These are phyloP conservation scores for Epinotia ramella DNA, from an alignment of 2,888 invertebrate genomes.

Conservation along the genomic window DNA sequence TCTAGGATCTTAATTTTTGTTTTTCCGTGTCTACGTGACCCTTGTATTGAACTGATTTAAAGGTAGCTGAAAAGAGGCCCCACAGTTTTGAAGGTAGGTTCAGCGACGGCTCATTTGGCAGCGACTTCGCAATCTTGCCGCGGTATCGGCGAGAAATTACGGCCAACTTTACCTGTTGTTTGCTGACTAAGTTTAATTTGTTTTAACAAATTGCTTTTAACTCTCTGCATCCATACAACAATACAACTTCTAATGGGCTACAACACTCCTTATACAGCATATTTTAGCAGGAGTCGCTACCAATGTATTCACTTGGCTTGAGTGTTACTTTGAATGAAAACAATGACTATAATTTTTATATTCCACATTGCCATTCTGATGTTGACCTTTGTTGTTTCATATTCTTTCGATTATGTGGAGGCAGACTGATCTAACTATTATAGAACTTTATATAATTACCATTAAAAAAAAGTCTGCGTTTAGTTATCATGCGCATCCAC, in stretches of 20 bases:
- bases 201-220: constrained; percentile 5
- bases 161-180: constrained; percentile 19
- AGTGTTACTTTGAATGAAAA: too few species aligned
- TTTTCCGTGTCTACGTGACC: too few species aligned
- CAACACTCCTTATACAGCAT: neutral
- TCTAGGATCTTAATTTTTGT: too few species aligned
- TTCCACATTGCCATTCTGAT: too few species aligned
- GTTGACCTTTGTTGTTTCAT: too few species aligned
- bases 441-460: too few species aligned
- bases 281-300: neutral
- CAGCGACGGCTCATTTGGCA: constrained; percentile 15
- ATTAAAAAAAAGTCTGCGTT: too few species aligned
- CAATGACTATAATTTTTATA: too few species aligned
- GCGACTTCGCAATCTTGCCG: constrained; percentile 14
- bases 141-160: constrained; percentile 10
- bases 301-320: neutral
- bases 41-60: neutral
- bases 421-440: too few species aligned
- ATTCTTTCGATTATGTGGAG: too few species aligned
- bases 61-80: neutral
- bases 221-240: neutral
- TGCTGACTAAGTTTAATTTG: neutral
- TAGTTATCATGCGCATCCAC: too few species aligned
- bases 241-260: too few species aligned
- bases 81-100: constrained; percentile 21